These are phyloP conservation scores for Anguilla marmorata DNA, from an alignment of 2,797 vertebrate species.

Conservation along the genomic window DNA sequence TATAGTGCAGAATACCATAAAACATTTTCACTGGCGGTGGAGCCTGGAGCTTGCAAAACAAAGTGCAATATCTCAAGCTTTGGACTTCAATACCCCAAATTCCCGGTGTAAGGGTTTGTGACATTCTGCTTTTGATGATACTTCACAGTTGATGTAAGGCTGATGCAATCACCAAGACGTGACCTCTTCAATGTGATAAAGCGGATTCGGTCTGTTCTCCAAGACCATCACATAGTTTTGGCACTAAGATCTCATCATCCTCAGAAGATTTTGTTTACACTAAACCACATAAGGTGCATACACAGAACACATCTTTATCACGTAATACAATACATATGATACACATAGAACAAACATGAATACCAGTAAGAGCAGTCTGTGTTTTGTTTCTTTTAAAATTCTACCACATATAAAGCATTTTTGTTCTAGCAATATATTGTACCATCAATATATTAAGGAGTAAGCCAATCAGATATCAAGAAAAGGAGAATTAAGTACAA, in stretches of 20 bases:
- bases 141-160: neutral
- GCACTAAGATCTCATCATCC: neutral
- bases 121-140: neutral
- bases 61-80: neutral
- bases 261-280: neutral
- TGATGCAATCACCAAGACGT: neutral
- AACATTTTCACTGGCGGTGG: neutral
- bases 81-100: neutral
- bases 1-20: neutral
- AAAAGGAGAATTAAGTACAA: slow-evolving; percentile 67
- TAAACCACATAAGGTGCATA: slow-evolving; percentile 14
- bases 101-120: neutral
- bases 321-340: slow-evolving; percentile 12
- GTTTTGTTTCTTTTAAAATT: slow-evolving; percentile 4
- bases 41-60: neutral
- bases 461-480: slow-evolving; percentile 56
- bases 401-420: neutral
- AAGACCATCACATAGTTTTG: neutral
- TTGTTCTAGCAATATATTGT: slow-evolving; percentile 52
- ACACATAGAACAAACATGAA: neutral
- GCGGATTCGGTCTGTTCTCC: neutral
- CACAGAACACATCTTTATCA: neutral
- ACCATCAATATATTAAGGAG: slow-evolving; percentile 67
- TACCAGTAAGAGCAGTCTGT: slow-evolving; percentile 10
- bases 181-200: neutral